Evolutionary conservation across 2,888 invertebrate genomes (phyloP).

Genomic region (Aromia moschata): DNA sequence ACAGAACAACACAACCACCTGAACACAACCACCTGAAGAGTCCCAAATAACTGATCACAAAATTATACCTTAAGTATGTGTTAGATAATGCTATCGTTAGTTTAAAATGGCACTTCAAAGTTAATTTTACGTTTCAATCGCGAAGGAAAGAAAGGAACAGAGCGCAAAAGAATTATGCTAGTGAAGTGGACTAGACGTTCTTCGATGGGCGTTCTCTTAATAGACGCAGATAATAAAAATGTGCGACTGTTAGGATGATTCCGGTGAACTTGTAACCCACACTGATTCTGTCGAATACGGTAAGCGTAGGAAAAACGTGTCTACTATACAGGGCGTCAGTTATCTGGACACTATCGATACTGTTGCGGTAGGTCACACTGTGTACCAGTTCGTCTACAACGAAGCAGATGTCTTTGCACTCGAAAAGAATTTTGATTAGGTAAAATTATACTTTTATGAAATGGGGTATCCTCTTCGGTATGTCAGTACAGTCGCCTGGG

Average conservation of each 20-base stretch:
- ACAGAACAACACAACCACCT: too few species aligned
- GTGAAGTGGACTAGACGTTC: not conserved
- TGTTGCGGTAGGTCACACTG: constrained; percentile 7
- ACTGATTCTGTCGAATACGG: constrained; percentile 3
- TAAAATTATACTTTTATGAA: too few species aligned
- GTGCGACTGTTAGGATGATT: constrained; percentile 33
- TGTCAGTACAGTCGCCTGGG: too few species aligned
- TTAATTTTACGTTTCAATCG: not conserved
- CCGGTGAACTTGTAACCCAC: constrained; percentile 40
- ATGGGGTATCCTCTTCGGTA: too few species aligned
- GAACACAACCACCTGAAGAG: too few species aligned
- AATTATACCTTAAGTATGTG: too few species aligned
- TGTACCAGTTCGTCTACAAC: not conserved
- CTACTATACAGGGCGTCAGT: not conserved
- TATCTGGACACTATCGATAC: not conserved
- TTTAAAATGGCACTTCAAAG: not conserved
- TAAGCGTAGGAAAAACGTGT: constrained; percentile 12
- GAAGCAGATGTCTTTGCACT: too few species aligned
- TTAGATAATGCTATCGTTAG: not conserved
- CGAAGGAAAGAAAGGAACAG: not conserved
- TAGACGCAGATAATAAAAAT: constrained; percentile 18
- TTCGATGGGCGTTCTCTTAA: constrained; percentile 2
- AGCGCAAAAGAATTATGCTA: constrained; percentile 6
- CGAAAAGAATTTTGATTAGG: too few species aligned
- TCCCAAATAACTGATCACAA: too few species aligned